Percentiles rank a stretch among this genome's conserved stretches.
phyloP scores from a whole-genome alignment of 2,888 invertebrate species.

The Diplolepis rosae region DNA sequence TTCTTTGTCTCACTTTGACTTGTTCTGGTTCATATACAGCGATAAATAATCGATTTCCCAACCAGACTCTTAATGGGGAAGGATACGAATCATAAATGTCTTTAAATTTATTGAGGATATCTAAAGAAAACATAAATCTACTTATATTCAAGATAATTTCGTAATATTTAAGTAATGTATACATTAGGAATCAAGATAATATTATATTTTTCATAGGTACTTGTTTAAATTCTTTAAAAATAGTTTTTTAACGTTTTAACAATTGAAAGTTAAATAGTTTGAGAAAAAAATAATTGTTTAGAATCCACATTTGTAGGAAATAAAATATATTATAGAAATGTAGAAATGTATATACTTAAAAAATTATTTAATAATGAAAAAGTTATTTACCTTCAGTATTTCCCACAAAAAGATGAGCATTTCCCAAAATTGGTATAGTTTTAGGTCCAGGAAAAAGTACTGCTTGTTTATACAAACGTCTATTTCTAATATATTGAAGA shows the following conservation, averaged over 20 bases:
- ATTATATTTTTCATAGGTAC: too few relatives aligned
- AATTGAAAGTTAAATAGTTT: too few relatives aligned
- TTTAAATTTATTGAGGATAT: slow-evolving; percentile 51
- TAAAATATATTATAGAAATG: too few relatives aligned
- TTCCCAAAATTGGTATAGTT: slow-evolving; percentile 54
- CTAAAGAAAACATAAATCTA: slow-evolving; percentile 38
- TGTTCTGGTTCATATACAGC: slow-evolving; percentile 54
- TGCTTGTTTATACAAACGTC: slow-evolving; percentile 33
- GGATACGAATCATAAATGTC: slow-evolving; percentile 49
- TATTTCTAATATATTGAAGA: slow-evolving; percentile 2
- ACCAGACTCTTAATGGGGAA: slow-evolving; percentile 56
- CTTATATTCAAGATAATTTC: background rate
- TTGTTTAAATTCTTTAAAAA: too few relatives aligned
- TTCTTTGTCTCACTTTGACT: slow-evolving; percentile 51
- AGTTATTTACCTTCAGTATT: slow-evolving; percentile 48
- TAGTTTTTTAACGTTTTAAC: too few relatives aligned
- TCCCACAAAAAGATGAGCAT: slow-evolving; percentile 54
- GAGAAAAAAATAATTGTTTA: too few relatives aligned
- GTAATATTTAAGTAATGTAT: background rate
- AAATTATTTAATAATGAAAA: slow-evolving; percentile 21
- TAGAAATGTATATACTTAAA: too few relatives aligned
- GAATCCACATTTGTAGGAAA: too few relatives aligned
- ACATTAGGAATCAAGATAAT: too few relatives aligned
- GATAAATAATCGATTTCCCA: slow-evolving; percentile 52
- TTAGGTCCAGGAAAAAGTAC: slow-evolving; percentile 53